phyloP scores from a whole-genome alignment of 1,140 invertebrate species.

The Scaptodrosophila lebanonensis region DNA sequence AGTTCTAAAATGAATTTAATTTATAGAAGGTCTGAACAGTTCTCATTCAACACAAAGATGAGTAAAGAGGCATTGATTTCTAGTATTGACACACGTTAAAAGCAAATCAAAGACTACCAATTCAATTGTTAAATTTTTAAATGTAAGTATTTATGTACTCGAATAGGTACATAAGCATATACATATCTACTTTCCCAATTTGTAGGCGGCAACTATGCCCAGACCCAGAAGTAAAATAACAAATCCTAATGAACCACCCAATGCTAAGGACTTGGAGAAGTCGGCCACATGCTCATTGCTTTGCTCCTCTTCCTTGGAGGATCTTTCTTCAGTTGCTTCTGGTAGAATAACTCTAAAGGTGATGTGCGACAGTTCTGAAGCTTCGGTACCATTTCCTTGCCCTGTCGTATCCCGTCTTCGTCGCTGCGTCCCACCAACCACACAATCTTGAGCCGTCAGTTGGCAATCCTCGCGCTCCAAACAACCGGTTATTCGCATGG shows the following conservation, averaged over 20 bases:
- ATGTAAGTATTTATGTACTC: no score
- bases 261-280: slow-evolving; percentile 30
- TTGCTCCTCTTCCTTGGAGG: background rate
- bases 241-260: slow-evolving; percentile 54
- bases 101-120: no score
- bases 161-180: background rate
- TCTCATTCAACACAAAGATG: no score
- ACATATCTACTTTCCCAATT: slow-evolving; percentile 36
- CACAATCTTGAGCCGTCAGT: slow-evolving; percentile 49
- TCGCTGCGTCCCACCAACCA: slow-evolving; percentile 26
- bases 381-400: slow-evolving; percentile 35
- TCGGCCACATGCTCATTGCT: background rate
- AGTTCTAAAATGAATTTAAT: no score
- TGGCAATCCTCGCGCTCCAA: slow-evolving; percentile 80
- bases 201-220: slow-evolving; percentile 46
- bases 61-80: no score
- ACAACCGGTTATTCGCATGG: slow-evolving; percentile 81
- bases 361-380: slow-evolving; percentile 54
- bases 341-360: slow-evolving; percentile 62
- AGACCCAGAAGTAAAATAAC: slow-evolving; percentile 45
- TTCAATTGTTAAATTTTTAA: no score
- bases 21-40: no score
- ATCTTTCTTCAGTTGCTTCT: background rate
- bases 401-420: slow-evolving; percentile 38
- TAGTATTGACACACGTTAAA: no score